Conservation (phyloP, 2,797 vertebrate genomes). For the Chrysocyon brachyurus region DNA sequence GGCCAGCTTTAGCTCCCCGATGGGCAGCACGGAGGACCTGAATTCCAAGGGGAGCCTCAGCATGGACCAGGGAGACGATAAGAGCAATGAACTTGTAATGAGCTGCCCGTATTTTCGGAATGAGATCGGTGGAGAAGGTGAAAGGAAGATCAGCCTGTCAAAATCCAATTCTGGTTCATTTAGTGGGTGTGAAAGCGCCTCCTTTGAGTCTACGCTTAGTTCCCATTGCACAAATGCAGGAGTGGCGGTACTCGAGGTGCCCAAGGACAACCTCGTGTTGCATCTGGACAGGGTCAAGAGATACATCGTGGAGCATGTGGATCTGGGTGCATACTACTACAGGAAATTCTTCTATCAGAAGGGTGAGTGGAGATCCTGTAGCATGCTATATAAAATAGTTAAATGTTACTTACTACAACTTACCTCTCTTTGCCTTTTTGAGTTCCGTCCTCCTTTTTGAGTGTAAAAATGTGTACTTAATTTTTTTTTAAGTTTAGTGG, state of each 20-base stretch:
- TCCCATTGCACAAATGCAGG: constrained; percentile 97
- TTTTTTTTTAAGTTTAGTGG: neutral
- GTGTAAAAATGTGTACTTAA: constrained; percentile 32
- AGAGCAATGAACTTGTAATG: constrained; percentile 96
- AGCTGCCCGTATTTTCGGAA: constrained; percentile 98
- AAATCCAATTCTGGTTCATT: constrained; percentile 95
- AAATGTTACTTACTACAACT: neutral
- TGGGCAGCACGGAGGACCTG: constrained; percentile 97
- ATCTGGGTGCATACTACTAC: constrained; percentile 97
- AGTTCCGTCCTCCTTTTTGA: constrained; percentile 9
- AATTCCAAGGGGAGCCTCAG: constrained; percentile 94
- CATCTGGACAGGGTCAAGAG: constrained; percentile 95
- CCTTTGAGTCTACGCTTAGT: constrained; percentile 94
- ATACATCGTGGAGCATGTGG: constrained; percentile 97
- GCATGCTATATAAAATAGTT: neutral
- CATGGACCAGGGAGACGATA: constrained; percentile 95
- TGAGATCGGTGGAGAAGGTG: constrained; percentile 95
- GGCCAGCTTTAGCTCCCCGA: constrained; percentile 96
- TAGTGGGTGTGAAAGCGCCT: constrained; percentile 92
- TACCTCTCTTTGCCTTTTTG: neutral
- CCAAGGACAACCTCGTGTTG: constrained; percentile 94
- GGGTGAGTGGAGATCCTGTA: constrained; percentile 89
- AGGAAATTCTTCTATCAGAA: constrained; percentile 97
- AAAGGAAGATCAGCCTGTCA: constrained; percentile 92
- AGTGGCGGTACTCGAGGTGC: constrained; percentile 96